Base-by-base conservation (phyloP, 2,888 invertebrate genomes). In the Eustalomyia histrio region DNA sequence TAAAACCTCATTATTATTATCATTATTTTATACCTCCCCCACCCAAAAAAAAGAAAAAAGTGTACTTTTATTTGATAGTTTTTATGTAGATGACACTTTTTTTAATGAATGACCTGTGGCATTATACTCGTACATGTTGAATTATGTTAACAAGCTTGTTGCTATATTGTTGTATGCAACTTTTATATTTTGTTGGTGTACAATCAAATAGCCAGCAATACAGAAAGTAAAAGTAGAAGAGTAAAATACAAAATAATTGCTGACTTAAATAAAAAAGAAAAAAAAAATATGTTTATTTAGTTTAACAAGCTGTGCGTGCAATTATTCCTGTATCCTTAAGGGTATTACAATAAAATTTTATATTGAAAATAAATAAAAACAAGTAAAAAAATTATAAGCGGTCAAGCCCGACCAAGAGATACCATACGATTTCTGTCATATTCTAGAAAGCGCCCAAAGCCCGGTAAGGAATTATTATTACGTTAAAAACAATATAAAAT, bases 81-180 rank as follows among this genome's bases (percentile, higher is more conserved):
- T 81, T 74, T 67, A 63, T 81, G 67, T 74, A 52, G 61, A 61
- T 81, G 81, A 74, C 74, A 78, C 67, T 74, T 71, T 79, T n/a
- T 81, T 74, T 58, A 81, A 78, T 78, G 76, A 78, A 81, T 81
- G 71, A 74, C 81, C 81, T 67, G 76, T 55, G 61, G 81, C 74
- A 71, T 33, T 57, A 74, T 78, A 43, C 74, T 57, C 67, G 65
- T 61, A 43, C 74, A 61, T 71, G 65, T 61, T 78, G 67, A 74
- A 71, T 81, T 81, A 74, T 78, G 74, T 74, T 68, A 73, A 81
- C 78, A 81, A 74, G 78, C 65, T 71, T 73, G 76, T 74, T 65
- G 14, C 69, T 71, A 39, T 71, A 24, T 71, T 76, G 58, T 65
- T 43, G 65, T 65, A 71, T 58, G 33, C 17, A 63, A 18, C 39